Evolutionary conservation across 2,113 vertebrate genomes (phyloP).

Genomic region (Machaerirhynchus nigripectus): DNA sequence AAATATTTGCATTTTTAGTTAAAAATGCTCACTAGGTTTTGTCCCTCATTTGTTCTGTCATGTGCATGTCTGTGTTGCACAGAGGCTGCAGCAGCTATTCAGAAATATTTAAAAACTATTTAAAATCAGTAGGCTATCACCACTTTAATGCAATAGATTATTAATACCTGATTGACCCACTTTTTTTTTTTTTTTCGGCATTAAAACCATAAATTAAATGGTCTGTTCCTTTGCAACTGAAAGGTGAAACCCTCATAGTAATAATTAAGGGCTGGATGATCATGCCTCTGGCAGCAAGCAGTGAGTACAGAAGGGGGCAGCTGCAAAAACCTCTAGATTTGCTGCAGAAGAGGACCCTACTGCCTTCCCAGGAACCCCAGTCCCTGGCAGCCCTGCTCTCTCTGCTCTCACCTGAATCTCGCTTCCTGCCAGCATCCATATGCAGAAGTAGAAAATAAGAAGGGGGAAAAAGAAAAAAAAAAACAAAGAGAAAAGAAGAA

Average conservation of each 20-base stretch:
- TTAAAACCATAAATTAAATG: neutral
- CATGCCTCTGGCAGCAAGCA: neutral
- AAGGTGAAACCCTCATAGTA: neutral
- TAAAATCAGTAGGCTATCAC: neutral
- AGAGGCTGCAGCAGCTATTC: neutral
- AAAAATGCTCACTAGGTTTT: neutral
- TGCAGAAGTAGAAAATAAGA: neutral
- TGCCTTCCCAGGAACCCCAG: neutral
- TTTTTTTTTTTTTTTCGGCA: neutral
- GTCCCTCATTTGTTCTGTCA: neutral
- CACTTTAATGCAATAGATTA: neutral
- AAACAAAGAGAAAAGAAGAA: too few relatives aligned
- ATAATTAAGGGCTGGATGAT: neutral
- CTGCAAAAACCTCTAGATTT: neutral
- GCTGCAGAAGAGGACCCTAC: neutral
- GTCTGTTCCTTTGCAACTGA: neutral
- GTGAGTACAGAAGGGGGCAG: neutral
- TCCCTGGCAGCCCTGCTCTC: neutral
- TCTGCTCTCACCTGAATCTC: neutral
- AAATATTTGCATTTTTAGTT: neutral
- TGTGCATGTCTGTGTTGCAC: neutral
- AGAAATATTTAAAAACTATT: neutral
- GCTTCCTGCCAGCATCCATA: neutral
- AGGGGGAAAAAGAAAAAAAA: fast-evolving
- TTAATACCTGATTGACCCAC: neutral